Base-by-base conservation (phyloP, 2,113 vertebrate genomes). In the Bubo bubo region DNA sequence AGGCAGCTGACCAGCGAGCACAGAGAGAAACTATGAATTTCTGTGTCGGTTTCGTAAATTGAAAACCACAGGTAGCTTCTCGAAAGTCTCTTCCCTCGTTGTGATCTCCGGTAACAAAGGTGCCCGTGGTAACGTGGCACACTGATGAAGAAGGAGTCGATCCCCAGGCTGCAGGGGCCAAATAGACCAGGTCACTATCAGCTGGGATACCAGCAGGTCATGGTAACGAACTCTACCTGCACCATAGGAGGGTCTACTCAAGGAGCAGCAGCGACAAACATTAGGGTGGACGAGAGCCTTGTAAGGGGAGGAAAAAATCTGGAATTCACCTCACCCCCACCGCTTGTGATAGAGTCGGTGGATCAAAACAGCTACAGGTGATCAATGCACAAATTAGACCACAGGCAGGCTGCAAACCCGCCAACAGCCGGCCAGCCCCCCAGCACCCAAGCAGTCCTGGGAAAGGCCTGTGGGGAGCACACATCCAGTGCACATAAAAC, bases 11-110 rank as follows among this genome's bases (percentile, higher is more conserved):
- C 89, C 88, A 91, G 83, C 6, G 1, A 70, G 71, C 20, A 45
- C 26, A 0, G 0, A 62, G 63, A 76, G 83, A 91, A 95, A 86
- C 8, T 4, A 15, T 2, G 11, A 81, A 79, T 68, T 91, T 88
- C 43, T 53, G 18, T 52, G 76, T 77, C 0, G 1, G 64, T 95
- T 94, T 84, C 1, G 0, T 50, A n/a, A 81, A 73, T 1, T 68
- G 86, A 92, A 96, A 97, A 89, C 86, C 94, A 79, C 88, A 84
- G n/a, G 24, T 70, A 79, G 39, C n/a, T 68, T 67, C 72, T 77
- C 6, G 2, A 59, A 83, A 92, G 55, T 13, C 39, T 83, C 71
- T 73, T 76, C 10, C 19, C 14, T 10, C 2, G 0, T 9, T 30
- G 34, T 9, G 10, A 80, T 58, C 50, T 73, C 66, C 0, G 2